Base-by-base conservation (phyloP, 2,797 vertebrate genomes). In the Etheostoma nigrum region DNA sequence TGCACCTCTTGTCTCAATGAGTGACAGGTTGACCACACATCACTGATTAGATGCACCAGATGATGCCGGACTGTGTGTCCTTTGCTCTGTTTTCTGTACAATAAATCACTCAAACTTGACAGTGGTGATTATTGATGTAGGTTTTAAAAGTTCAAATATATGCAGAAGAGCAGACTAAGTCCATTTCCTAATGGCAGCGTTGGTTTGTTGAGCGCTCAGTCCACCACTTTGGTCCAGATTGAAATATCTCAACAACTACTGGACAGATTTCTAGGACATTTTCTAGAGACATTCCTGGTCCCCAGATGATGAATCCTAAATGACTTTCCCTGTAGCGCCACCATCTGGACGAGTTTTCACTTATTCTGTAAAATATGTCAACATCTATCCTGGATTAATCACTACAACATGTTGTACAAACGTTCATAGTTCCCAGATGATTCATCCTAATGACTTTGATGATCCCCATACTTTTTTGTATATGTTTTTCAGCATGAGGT, bases 1-100 rank as follows among this genome's bases (percentile, higher is more conserved):
- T 48, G 60, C 57, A 6, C 5, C 16, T 23, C 33, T 23, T 40
- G 25, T 21, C 36, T 62, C n/a, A 23, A 6, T 7, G 67, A 57
- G 57, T 84, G 76, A 70, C 72, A 64, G 65, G 55, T 55, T 71
- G 81, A 81, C 66, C 72, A 44, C 74, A 80, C 59, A 65, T 80
- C 67, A 23, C 48, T 71, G 66, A 66, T 78, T 53, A 65, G 21
- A 84, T 36, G 25, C n/a, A 65, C n/a, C 68, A 55, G 52, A 69
- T 70, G 62, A 64, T 45, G 23, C 25, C 5, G 5, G 61, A 42
- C 51, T 42, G 53, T 13, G 64, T 69, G 63, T 79, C 73, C 33
- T 47, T 49, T 30, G 53, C n/a, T 72, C 74, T 58, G 72, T 73
- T 70, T 66, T 55, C 16, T 51, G 66, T 66, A 19, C 57, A 70